phyloP scores from a whole-genome alignment of 2,888 invertebrate genomes.

The Drosophila bunnanda region DNA sequence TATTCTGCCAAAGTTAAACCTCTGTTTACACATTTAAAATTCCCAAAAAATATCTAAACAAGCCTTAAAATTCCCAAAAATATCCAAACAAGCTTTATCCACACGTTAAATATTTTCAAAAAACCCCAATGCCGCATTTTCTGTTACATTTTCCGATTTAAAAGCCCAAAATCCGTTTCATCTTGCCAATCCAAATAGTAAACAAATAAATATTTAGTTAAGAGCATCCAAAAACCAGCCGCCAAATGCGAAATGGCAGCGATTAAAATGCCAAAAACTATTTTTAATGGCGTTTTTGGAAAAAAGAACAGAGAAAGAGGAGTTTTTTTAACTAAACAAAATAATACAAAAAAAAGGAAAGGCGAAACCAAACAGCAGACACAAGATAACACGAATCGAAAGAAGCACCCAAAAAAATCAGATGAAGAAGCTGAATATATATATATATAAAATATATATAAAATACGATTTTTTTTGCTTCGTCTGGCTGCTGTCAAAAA shows the following conservation, averaged over 20 bases:
- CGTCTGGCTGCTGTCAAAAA: conserved; percentile 59
- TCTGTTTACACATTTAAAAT: background rate
- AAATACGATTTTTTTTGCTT: conserved; percentile 43
- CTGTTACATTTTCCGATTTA: conserved; percentile 5
- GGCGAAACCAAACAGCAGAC: conserved; percentile 1
- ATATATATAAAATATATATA: conserved; percentile 8
- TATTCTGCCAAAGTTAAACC: background rate
- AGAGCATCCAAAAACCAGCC: conserved; percentile 7
- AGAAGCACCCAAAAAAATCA: conserved; percentile 14
- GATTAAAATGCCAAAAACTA: conserved; percentile 45
- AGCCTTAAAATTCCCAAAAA: background rate
- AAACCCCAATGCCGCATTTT: background rate
- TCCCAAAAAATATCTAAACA: background rate
- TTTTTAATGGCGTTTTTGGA: conserved; percentile 33
- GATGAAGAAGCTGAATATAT: conserved; percentile 27
- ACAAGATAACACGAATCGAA: conserved; percentile 13
- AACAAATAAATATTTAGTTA: conserved; percentile 38
- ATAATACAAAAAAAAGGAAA: conserved; percentile 20
- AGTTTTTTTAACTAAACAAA: conserved; percentile 18
- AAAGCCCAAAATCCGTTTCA: conserved; percentile 19
- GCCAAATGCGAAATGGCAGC: conserved; percentile 2
- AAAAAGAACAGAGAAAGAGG: conserved; percentile 28
- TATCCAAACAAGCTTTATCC: background rate
- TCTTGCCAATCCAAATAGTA: conserved; percentile 28
- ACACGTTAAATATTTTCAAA: background rate